Conservation (phyloP, 2,888 invertebrate genomes). For the Ecdyonurus torrentis region DNA sequence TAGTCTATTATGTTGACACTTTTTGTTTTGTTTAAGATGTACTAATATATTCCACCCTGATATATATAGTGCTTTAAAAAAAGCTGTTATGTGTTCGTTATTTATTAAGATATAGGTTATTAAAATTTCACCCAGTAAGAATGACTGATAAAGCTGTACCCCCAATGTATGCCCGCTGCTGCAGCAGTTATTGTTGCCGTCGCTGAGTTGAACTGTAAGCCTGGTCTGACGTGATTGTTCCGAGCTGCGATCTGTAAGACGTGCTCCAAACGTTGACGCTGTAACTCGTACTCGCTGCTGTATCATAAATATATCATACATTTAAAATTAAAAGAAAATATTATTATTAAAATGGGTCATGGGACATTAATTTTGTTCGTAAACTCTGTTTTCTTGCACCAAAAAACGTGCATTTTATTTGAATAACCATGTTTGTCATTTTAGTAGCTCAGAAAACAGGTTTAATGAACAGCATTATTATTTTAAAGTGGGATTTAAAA, state of each 20-base stretch:
- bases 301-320: not conserved
- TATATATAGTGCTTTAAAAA: too few species aligned
- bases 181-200: constrained; percentile 1
- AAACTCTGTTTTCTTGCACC: not conserved
- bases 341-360: not conserved
- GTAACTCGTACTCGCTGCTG: not conserved
- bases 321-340: not conserved
- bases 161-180: not conserved
- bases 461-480: not conserved
- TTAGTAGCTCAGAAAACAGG: not conserved
- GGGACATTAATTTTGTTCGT: too few species aligned
- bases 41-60: too few species aligned
- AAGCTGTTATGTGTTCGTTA: too few species aligned
- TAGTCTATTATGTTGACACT: too few species aligned
- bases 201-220: not conserved
- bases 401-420: too few species aligned
- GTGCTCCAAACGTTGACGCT: not conserved
- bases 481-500: not conserved
- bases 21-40: too few species aligned
- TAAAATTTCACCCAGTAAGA: too few species aligned
- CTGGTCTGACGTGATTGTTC: not conserved
- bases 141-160: too few species aligned
- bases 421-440: too few species aligned
- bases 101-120: too few species aligned
- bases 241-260: not conserved